These are phyloP conservation scores for Sipha maydis DNA, from an alignment of 2,888 invertebrate genomes.

Conservation along the genomic window DNA sequence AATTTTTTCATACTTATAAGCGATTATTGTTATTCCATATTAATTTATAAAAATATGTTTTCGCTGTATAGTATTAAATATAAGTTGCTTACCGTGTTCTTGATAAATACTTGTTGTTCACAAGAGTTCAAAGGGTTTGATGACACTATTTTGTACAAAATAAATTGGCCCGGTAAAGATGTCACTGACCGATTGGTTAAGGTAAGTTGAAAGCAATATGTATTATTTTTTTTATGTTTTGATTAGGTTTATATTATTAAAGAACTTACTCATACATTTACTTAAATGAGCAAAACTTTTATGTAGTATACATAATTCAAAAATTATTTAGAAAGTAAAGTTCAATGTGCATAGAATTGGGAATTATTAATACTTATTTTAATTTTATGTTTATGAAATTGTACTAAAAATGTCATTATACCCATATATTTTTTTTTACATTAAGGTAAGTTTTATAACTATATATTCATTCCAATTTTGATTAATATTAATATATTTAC, in stretches of 20 bases:
- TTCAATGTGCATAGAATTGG: no score
- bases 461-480: no score
- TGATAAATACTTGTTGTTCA: background rate
- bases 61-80: slow-evolving; percentile 3
- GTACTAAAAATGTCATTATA: no score
- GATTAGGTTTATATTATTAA: background rate
- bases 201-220: slow-evolving; percentile 38
- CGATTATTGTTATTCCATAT: background rate
- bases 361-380: no score
- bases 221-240: background rate
- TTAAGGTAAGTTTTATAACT: no score
- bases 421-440: no score
- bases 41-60: slow-evolving; percentile 10
- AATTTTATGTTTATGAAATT: no score
- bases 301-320: no score
- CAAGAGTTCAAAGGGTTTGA: slow-evolving; percentile 81
- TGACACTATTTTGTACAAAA: slow-evolving; percentile 81
- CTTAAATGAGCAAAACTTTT: no score
- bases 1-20: background rate
- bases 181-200: slow-evolving; percentile 37
- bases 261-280: no score
- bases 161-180: slow-evolving; percentile 78
- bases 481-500: no score
- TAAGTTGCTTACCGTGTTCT: background rate
- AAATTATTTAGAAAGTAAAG: no score